Conservation (phyloP, 2,797 vertebrate genomes). For the Peromyscus aztecus region DNA sequence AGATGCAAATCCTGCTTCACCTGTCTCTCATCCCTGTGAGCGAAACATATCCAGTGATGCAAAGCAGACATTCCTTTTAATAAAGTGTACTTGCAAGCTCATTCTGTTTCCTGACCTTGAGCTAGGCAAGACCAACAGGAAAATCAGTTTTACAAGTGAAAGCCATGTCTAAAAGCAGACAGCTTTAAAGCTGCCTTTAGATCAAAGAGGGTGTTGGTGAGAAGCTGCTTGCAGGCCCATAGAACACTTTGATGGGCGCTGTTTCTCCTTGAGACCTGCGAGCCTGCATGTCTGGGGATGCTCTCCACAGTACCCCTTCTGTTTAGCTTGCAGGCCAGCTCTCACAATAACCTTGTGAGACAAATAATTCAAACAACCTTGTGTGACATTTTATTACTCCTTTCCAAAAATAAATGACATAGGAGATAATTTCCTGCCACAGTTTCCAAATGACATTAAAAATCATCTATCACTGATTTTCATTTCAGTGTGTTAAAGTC, state of each 20-base stretch:
- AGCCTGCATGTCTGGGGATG: not conserved
- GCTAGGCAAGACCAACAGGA: slow-evolving; percentile 46
- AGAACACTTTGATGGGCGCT: not conserved
- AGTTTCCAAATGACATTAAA: slow-evolving; percentile 61
- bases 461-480: slow-evolving; percentile 43
- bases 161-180: slow-evolving; percentile 56
- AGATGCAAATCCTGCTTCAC: not conserved
- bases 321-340: not conserved
- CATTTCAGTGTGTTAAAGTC: slow-evolving; percentile 62
- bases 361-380: slow-evolving; percentile 30
- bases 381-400: slow-evolving; percentile 17
- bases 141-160: slow-evolving; percentile 55
- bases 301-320: not conserved
- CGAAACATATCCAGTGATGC: not conserved
- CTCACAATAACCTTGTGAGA: slow-evolving; percentile 61
- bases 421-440: slow-evolving; percentile 34
- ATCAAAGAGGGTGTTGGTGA: slow-evolving; percentile 48
- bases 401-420: slow-evolving; percentile 58
- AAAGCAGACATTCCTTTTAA: slow-evolving; percentile 34
- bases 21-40: slow-evolving; percentile 1
- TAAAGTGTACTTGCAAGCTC: not conserved
- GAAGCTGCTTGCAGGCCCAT: slow-evolving; percentile 36
- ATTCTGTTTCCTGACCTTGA: slow-evolving; percentile 44
- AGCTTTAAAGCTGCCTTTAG: slow-evolving; percentile 59
- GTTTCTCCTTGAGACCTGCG: not conserved